These are phyloP conservation scores for Calameuta filiformis DNA, from an alignment of 2,888 invertebrate genomes.

Conservation along the genomic window DNA sequence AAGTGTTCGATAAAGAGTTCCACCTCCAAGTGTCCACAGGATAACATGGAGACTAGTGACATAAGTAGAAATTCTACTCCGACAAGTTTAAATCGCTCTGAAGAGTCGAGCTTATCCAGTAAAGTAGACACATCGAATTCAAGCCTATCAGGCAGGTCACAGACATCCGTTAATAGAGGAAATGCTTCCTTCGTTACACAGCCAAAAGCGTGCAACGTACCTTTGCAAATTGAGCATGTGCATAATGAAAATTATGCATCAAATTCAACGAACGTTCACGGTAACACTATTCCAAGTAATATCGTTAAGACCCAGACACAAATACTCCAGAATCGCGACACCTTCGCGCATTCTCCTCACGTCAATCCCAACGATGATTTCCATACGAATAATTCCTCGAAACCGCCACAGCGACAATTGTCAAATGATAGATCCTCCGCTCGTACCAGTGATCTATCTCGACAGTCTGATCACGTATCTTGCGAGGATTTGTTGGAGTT, in stretches of 20 bases:
- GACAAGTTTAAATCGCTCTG: slow-evolving; percentile 28
- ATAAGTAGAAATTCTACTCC: slow-evolving; percentile 38
- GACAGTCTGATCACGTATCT: slow-evolving; percentile 81
- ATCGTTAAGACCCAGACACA: slow-evolving; percentile 5
- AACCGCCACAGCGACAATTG: slow-evolving; percentile 11
- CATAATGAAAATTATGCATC: slow-evolving; percentile 12
- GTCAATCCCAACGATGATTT: slow-evolving; percentile 21
- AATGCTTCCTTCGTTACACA: slow-evolving; percentile 13
- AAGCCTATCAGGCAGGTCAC: slow-evolving; percentile 14
- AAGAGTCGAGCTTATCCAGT: slow-evolving; percentile 26
- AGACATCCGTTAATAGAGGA: slow-evolving; percentile 13
- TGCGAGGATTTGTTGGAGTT: slow-evolving; percentile 93
- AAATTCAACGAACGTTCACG: slow-evolving; percentile 26
- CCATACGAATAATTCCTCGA: slow-evolving; percentile 10
- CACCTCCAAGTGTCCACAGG: slow-evolving; percentile 28
- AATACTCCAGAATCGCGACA: slow-evolving; percentile 2
- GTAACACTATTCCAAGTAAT: slow-evolving; percentile 5
- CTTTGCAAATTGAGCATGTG: slow-evolving; percentile 23
- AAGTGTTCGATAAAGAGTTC: slow-evolving; percentile 32
- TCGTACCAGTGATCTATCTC: slow-evolving; percentile 43
- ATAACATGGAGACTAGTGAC: slow-evolving; percentile 37
- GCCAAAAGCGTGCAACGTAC: slow-evolving; percentile 23
- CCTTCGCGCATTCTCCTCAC: neutral
- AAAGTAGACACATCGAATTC: slow-evolving; percentile 2
- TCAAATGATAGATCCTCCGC: slow-evolving; percentile 21